phyloP scores from a whole-genome alignment of 1,140 invertebrate genomes.

The Phenacoccus solenopsis region DNA sequence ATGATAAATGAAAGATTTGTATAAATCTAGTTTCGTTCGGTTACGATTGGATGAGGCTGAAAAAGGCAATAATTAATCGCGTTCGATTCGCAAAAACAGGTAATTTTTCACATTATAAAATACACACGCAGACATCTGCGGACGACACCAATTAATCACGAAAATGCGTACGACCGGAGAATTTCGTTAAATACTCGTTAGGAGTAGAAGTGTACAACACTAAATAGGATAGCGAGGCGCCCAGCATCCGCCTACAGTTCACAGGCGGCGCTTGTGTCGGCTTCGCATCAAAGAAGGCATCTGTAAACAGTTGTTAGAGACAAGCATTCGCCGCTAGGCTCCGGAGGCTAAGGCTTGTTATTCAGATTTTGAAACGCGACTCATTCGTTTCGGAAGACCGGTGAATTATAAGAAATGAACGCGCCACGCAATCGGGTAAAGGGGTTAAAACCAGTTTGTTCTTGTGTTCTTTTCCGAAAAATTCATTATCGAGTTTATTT shows the following conservation, averaged over 20 bases:
- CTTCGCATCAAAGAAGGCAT: constrained; percentile 1
- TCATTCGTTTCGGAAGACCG: background rate
- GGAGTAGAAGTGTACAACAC: background rate
- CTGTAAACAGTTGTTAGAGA: background rate
- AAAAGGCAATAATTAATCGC: too few relatives aligned
- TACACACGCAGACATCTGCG: background rate
- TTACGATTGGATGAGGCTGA: too few relatives aligned
- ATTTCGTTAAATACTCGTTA: background rate
- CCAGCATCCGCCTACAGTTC: background rate
- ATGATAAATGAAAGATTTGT: too few relatives aligned
- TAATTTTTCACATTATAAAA: too few relatives aligned
- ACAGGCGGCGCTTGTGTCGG: background rate
- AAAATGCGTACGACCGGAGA: constrained; percentile 1
- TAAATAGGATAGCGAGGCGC: constrained; percentile 1
- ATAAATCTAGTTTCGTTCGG: too few relatives aligned
- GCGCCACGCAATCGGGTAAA: background rate
- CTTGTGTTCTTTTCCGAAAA: constrained; percentile 1
- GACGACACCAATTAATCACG: constrained; percentile 1
- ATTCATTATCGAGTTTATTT: constrained; percentile 3
- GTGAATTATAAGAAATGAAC: constrained; percentile 3
- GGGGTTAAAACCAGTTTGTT: constrained; percentile 1
- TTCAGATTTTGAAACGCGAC: background rate
- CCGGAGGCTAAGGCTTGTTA: background rate
- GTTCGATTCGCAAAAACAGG: too few relatives aligned
- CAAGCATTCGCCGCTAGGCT: background rate